Percentiles rank a stretch among this genome's conserved stretches.
phyloP scores from a whole-genome alignment of 2,113 vertebrate genomes.

The Anser cygnoides region DNA sequence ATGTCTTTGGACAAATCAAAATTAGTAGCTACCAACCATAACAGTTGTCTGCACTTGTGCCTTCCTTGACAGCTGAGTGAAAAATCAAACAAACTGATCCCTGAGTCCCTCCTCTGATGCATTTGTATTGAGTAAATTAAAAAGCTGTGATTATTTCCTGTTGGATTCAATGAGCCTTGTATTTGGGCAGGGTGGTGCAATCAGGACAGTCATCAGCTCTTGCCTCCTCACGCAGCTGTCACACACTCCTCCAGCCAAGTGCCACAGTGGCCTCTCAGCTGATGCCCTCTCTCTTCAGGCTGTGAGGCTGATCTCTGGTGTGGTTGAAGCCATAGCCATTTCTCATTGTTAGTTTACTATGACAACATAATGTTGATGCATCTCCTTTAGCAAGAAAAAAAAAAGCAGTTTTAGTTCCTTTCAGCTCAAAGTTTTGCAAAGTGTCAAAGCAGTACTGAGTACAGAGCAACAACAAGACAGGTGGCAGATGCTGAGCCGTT shows the following conservation, averaged over 20 bases:
- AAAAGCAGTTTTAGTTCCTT: slow-evolving; percentile 16
- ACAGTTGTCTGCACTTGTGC: background rate
- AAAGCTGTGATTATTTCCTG: background rate
- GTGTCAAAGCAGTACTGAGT: background rate
- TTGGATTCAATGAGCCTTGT: background rate
- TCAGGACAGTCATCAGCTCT: background rate
- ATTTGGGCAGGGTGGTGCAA: background rate
- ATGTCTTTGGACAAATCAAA: background rate
- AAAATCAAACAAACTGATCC: background rate
- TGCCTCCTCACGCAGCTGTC: background rate
- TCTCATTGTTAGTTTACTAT: background rate
- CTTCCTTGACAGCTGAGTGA: background rate
- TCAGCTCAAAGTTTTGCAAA: background rate
- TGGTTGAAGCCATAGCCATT: background rate
- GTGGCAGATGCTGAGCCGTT: background rate
- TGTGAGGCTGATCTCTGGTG: background rate
- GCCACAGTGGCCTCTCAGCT: background rate
- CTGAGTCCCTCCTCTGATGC: fast-evolving
- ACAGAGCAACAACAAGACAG: background rate
- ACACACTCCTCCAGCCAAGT: background rate
- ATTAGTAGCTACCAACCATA: background rate
- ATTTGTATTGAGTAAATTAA: background rate
- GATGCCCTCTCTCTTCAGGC: background rate
- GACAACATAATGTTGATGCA: background rate
- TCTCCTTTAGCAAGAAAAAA: slow-evolving; percentile 7